Conservation (phyloP, 2,797 vertebrate genomes). For the Pseudochirops corinnae region DNA sequence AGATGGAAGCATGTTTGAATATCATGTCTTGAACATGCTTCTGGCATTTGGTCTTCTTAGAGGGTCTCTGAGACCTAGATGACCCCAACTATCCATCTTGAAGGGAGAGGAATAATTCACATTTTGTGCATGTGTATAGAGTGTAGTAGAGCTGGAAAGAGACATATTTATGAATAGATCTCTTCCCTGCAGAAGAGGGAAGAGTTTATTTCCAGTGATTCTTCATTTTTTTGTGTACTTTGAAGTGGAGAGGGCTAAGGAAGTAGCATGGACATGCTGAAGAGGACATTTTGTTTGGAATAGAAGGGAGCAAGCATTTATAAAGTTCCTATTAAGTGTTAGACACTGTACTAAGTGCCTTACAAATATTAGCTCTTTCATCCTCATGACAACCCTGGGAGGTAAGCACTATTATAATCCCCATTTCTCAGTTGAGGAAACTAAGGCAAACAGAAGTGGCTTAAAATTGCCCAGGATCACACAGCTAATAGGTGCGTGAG, state of each 20-base stretch:
- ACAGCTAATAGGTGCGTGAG: not conserved
- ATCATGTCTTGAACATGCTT: not conserved
- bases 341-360: not conserved
- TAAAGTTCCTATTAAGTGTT: not conserved
- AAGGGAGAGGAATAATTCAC: not conserved
- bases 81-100: not conserved
- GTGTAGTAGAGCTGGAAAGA: not conserved
- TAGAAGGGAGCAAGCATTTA: not conserved
- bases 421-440: not conserved
- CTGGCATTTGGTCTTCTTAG: not conserved
- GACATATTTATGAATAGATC: not conserved
- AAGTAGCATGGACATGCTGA: not conserved
- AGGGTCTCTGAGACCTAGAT: not conserved
- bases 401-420: not conserved
- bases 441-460: not conserved
- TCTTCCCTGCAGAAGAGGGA: not conserved
- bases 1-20: conserved; percentile 16
- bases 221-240: not conserved
- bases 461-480: not conserved
- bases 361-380: not conserved
- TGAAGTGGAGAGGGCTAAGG: not conserved
- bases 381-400: not conserved
- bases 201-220: not conserved
- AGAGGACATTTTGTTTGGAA: not conserved
- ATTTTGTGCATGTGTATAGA: not conserved